phyloP scores from a whole-genome alignment of 2,113 vertebrate species.

The Zapornia atra region DNA sequence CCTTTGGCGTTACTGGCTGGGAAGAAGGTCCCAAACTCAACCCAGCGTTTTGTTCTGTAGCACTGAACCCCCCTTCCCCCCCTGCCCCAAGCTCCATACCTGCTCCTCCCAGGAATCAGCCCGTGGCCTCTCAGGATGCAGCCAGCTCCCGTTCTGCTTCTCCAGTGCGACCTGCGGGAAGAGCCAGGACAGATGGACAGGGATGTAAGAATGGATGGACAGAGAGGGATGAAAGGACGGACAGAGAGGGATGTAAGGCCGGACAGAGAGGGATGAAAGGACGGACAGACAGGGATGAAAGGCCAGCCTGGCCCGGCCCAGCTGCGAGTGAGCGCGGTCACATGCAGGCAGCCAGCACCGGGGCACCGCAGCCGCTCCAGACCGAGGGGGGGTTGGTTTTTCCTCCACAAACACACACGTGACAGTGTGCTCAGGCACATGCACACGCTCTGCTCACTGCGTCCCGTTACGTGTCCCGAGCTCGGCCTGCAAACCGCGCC shows the following conservation, averaged over 20 bases:
- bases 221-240: no score
- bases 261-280: no score
- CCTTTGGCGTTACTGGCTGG: background rate
- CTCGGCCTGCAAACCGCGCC: background rate
- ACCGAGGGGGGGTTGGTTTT: no score
- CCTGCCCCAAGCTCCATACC: background rate
- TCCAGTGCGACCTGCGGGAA: slow-evolving; percentile 39
- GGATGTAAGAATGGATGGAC: no score
- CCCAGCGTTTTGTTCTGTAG: rapidly evolving
- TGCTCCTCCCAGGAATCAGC: background rate
- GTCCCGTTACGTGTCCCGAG: background rate
- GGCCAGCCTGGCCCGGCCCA: rapidly evolving
- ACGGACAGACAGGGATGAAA: background rate
- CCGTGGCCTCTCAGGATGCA: background rate
- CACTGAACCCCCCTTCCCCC: background rate
- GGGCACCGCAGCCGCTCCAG: background rate
- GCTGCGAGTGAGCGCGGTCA: background rate
- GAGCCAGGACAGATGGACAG: background rate
- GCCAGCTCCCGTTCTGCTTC: slow-evolving; percentile 62
- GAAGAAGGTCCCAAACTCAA: no score
- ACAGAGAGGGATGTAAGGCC: no score
- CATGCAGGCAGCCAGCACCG: background rate
- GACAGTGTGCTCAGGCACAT: background rate
- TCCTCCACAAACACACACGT: background rate
- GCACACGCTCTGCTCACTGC: background rate